These are phyloP conservation scores for Epiblema foenella DNA, from an alignment of 2,888 invertebrate genomes.

Conservation along the genomic window DNA sequence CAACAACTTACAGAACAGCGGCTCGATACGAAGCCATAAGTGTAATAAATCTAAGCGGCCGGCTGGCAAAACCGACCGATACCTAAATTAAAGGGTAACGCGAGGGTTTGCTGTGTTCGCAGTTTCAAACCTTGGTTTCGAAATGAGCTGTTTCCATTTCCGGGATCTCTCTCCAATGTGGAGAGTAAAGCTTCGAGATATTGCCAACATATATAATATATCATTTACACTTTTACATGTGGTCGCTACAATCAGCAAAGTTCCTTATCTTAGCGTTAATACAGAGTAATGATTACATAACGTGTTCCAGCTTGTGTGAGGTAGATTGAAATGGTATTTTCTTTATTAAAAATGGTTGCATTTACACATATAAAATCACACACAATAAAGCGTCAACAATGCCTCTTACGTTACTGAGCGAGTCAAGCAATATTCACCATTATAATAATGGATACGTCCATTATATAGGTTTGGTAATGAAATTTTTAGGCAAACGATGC, in stretches of 20 bases:
- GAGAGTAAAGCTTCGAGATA: not conserved
- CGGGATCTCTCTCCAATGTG: not conserved
- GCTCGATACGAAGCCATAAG: conserved; percentile 39
- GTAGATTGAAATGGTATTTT: too few relatives aligned
- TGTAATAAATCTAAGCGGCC: conserved; percentile 42
- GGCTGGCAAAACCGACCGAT: conserved; percentile 16
- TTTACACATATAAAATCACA: too few relatives aligned
- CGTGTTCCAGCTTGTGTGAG: too few relatives aligned
- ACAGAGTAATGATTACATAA: too few relatives aligned
- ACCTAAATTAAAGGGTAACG: conserved; percentile 41
- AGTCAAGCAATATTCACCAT: not conserved
- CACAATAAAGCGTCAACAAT: too few relatives aligned
- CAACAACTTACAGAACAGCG: conserved; percentile 31
- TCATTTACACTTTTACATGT: not conserved
- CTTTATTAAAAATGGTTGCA: too few relatives aligned
- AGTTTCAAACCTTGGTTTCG: conserved; percentile 28
- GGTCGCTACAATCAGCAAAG: not conserved
- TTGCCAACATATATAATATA: not conserved
- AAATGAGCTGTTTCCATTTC: conserved; percentile 17
- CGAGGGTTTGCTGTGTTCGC: conserved; percentile 32
- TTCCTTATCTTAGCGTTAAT: too few relatives aligned
- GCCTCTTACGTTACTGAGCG: not conserved
- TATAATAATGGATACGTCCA: not conserved
- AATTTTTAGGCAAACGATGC: not conserved
- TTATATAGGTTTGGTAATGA: not conserved